Conservation (phyloP, 2,797 vertebrate species). For the Diceros bicornis region DNA sequence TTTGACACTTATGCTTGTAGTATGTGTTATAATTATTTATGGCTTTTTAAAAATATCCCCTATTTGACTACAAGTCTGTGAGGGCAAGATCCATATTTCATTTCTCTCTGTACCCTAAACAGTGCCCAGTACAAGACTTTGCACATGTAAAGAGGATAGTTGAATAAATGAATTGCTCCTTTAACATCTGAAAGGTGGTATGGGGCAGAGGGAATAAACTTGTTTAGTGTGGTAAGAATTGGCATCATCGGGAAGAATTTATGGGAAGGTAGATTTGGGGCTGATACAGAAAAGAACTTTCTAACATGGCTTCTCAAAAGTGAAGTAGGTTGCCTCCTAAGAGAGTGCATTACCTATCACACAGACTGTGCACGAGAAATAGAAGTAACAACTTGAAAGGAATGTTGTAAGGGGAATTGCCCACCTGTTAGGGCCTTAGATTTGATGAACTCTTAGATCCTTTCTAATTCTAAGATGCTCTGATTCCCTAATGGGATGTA, state of each 20-base stretch:
- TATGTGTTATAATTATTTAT: conserved; percentile 8
- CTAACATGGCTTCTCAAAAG: neutral
- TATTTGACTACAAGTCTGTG: neutral
- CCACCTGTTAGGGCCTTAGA: neutral
- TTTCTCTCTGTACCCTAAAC: neutral
- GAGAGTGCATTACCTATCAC: neutral
- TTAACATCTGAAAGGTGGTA: neutral
- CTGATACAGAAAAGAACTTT: neutral
- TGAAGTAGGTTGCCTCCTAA: neutral
- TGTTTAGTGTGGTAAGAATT: neutral
- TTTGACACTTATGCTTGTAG: neutral
- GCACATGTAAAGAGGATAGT: neutral
- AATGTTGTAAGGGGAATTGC: neutral
- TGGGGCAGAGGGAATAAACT: neutral
- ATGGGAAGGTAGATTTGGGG: neutral
- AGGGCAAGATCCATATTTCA: neutral
- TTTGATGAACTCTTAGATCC: neutral
- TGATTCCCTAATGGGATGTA: neutral
- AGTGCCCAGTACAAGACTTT: neutral
- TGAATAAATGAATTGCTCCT: neutral
- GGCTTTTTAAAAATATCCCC: neutral
- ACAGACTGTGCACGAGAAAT: neutral
- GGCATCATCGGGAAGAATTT: neutral
- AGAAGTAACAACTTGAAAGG: neutral
- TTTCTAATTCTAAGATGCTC: conserved; percentile 7